A percentile compares a stretch with the other conserved stretches of the same genome.
These are phyloP conservation scores for Eudyptes chrysolophus DNA, from an alignment of 2,113 vertebrate species.

Conservation along the genomic window DNA sequence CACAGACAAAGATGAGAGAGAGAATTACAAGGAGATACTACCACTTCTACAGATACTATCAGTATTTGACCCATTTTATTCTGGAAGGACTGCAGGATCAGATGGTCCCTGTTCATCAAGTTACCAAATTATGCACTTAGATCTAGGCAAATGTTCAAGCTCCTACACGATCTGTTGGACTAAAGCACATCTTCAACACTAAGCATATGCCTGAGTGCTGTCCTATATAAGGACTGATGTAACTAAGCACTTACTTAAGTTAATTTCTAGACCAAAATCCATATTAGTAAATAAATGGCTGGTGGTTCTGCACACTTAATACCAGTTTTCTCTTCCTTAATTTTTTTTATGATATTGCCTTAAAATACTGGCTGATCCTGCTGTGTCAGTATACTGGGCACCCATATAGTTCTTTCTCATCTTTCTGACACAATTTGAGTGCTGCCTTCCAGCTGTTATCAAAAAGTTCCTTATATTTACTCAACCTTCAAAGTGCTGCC, in stretches of 20 bases:
- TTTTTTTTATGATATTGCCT: not conserved
- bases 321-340: not conserved
- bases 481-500: conserved; percentile 6
- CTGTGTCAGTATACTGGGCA: not conserved
- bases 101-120: not conserved
- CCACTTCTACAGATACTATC: not conserved
- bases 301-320: not conserved
- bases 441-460: not conserved
- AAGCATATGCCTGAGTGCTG: not conserved
- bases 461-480: not conserved
- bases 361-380: not conserved
- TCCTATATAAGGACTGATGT: not conserved
- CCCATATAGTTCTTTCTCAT: not conserved
- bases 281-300: not conserved
- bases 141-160: not conserved
- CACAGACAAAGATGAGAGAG: not conserved
- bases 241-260: not conserved
- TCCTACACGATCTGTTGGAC: not conserved
- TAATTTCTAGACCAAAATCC: not conserved
- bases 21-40: not conserved
- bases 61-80: not conserved
- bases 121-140: not conserved
- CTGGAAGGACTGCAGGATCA: not conserved
- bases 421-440: not conserved
- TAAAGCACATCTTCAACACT: not conserved